phyloP scores from a whole-genome alignment of 2,113 vertebrate species.

The Rhagologus leucostigma region DNA sequence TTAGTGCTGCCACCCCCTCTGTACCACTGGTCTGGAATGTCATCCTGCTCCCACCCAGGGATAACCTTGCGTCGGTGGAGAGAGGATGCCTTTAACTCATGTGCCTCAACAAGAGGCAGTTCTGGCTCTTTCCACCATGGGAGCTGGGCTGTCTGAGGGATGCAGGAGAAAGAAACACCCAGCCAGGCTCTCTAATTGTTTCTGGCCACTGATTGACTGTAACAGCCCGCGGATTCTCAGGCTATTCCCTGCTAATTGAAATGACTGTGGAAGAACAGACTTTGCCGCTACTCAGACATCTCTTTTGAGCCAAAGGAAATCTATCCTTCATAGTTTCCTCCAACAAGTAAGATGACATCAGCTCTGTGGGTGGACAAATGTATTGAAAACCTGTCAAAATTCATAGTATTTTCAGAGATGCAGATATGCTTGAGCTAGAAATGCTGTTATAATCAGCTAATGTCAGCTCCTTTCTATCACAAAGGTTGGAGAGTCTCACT shows the following conservation, averaged over 20 bases:
- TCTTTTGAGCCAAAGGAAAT: constrained; percentile 18
- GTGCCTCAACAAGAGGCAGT: background rate
- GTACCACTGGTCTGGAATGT: background rate
- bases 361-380: constrained; percentile 25
- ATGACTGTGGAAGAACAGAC: background rate
- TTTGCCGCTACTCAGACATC: background rate
- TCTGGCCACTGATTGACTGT: background rate
- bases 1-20: background rate
- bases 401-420: constrained; percentile 24
- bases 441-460: background rate
- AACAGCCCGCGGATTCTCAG: background rate
- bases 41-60: background rate
- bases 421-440: background rate
- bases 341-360: constrained; percentile 14
- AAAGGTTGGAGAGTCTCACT: background rate
- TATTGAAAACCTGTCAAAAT: constrained; percentile 51
- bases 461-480: background rate
- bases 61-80: background rate
- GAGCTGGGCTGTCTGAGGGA: background rate
- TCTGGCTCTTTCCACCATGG: accelerated
- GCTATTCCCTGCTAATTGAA: background rate
- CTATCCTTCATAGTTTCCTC: background rate
- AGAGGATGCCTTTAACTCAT: background rate
- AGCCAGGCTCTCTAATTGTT: background rate
- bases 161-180: background rate